A percentile compares a stretch with the other conserved stretches of the same genome.
These are phyloP conservation scores for Loxodonta africana DNA, from an alignment of 2,113 vertebrate genomes.

Conservation along the genomic window DNA sequence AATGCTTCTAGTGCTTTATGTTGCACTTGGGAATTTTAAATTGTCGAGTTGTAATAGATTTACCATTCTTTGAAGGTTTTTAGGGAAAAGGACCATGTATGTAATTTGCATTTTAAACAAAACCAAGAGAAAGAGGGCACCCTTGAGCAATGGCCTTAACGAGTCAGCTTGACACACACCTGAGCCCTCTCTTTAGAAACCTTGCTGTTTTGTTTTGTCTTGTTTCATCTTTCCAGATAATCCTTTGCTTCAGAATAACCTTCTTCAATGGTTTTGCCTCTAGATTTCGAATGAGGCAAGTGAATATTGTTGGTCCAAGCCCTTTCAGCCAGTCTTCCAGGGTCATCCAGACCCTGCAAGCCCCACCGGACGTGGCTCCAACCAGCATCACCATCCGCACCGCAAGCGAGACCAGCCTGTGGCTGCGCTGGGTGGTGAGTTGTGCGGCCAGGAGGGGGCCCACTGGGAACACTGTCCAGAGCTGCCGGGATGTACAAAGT, in stretches of 20 bases:
- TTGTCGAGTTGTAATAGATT: background rate
- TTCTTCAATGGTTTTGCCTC: rapidly evolving
- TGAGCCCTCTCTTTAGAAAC: background rate
- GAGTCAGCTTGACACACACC: rapidly evolving
- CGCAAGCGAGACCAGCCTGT: conserved; percentile 95
- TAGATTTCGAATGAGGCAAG: conserved; percentile 96
- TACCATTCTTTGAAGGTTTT: background rate
- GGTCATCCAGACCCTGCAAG: conserved; percentile 96
- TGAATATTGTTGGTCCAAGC: conserved; percentile 94
- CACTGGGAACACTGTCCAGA: no score
- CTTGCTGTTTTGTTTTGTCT: background rate
- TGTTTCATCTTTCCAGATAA: rapidly evolving
- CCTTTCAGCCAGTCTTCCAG: conserved; percentile 93
- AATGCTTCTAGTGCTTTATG: conserved; percentile 29
- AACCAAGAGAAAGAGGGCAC: background rate
- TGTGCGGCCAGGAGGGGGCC: background rate
- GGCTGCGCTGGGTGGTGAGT: conserved; percentile 95
- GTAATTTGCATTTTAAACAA: background rate
- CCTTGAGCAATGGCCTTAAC: background rate
- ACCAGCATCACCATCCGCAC: conserved; percentile 92
- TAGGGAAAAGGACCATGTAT: background rate
- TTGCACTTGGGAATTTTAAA: conserved; percentile 50
- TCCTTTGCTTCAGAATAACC: background rate
- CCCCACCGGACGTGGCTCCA: conserved; percentile 93
- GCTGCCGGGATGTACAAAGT: rapidly evolving